phyloP scores from a whole-genome alignment of 2,888 invertebrate species.

The Cetonia aurata region DNA sequence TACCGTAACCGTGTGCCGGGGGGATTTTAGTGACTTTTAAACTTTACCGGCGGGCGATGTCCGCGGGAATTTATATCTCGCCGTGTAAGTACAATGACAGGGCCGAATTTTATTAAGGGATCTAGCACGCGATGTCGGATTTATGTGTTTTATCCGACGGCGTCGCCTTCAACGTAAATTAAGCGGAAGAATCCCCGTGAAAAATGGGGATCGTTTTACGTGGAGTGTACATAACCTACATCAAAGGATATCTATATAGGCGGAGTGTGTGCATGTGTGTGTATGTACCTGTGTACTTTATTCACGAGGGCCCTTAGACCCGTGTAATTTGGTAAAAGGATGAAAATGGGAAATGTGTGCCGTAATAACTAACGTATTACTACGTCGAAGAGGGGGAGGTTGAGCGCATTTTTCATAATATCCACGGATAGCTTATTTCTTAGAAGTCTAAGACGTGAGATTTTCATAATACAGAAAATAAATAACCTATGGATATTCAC shows the following conservation, averaged over 20 bases:
- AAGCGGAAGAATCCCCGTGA: constrained; percentile 34
- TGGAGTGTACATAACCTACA: constrained; percentile 18
- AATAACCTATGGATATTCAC: too few species aligned
- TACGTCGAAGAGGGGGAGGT: too few species aligned
- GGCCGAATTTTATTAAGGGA: constrained; percentile 38
- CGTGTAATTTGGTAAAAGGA: too few species aligned
- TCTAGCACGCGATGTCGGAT: constrained; percentile 35
- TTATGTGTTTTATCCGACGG: constrained; percentile 35
- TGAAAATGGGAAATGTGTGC: too few species aligned
- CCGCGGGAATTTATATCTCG: constrained; percentile 29
- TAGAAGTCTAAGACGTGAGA: too few species aligned
- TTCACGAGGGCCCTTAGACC: too few species aligned
- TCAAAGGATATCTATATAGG: constrained; percentile 14
- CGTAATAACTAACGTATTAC: too few species aligned
- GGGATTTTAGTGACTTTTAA: constrained; percentile 39
- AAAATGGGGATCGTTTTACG: constrained; percentile 23
- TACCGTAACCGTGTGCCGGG: not conserved
- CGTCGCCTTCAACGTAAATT: constrained; percentile 37
- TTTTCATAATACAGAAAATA: too few species aligned
- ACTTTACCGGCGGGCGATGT: constrained; percentile 15
- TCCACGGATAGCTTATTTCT: too few species aligned
- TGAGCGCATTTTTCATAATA: too few species aligned
- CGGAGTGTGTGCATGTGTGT: not conserved
- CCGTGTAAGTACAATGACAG: constrained; percentile 39
- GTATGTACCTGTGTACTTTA: too few species aligned